Percentiles rank a stretch among this genome's conserved stretches.
Evolutionary conservation across 2,113 vertebrate genomes (phyloP).

Genomic region (Uria aalge): DNA sequence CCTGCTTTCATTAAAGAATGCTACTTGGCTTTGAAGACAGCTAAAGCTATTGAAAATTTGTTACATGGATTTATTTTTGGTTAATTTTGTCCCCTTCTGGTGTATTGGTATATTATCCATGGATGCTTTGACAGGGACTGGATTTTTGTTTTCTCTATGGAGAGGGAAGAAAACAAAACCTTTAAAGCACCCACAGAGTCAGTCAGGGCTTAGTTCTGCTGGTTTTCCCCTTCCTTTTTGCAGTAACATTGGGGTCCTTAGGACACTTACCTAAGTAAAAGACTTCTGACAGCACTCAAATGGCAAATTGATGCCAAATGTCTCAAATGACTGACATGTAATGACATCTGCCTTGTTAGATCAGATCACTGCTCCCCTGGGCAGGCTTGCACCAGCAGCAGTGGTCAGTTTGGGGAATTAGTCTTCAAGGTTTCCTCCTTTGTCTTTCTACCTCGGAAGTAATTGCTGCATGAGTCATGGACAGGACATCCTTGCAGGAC

Average conservation of each 20-base stretch:
- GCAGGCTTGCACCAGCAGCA: neutral
- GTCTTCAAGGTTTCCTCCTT: neutral
- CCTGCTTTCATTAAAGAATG: constrained; percentile 31
- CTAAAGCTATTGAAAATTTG: constrained; percentile 13
- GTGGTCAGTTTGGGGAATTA: neutral
- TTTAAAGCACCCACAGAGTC: neutral
- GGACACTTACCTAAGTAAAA: neutral
- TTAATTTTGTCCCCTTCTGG: neutral
- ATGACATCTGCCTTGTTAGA: neutral
- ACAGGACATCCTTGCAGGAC: neutral
- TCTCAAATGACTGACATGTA: neutral
- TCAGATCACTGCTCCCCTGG: neutral
- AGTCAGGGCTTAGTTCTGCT: neutral
- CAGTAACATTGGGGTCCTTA: accelerated
- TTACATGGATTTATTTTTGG: neutral
- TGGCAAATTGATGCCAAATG: neutral
- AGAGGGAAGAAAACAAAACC: neutral
- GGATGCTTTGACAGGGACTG: neutral
- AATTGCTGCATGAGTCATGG: neutral
- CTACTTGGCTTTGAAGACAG: constrained; percentile 17
- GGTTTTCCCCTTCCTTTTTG: neutral
- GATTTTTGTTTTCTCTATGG: neutral
- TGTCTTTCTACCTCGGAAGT: neutral
- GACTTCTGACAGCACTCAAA: neutral
- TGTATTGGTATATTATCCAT: neutral